Conservation (phyloP, 2,797 vertebrate genomes). For the Pangasius krempfi region DNA sequence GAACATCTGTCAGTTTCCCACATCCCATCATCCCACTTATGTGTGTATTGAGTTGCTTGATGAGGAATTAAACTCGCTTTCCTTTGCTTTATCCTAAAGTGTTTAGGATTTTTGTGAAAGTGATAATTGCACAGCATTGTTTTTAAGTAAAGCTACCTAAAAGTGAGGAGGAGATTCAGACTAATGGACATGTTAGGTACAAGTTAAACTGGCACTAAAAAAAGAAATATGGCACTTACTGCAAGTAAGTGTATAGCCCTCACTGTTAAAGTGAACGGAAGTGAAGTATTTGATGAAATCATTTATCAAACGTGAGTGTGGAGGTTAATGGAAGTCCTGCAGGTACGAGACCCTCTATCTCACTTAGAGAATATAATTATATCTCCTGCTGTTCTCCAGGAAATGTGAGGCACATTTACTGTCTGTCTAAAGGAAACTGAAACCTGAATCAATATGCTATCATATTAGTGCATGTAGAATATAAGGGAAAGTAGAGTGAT, state of each 20-base stretch:
- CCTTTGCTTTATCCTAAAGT: neutral
- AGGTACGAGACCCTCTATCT: neutral
- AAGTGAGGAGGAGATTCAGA: neutral
- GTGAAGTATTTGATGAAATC: slow-evolving; percentile 13
- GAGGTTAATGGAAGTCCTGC: slow-evolving; percentile 31
- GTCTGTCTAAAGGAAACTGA: slow-evolving; percentile 22
- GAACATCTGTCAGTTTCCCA: neutral
- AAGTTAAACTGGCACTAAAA: neutral
- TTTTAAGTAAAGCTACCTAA: neutral
- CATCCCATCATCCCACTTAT: neutral
- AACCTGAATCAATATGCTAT: slow-evolving; percentile 14
- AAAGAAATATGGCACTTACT: neutral
- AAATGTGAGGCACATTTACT: slow-evolving; percentile 5
- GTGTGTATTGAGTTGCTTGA: neutral
- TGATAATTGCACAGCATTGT: neutral
- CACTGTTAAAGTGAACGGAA: neutral
- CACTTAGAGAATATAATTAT: slow-evolving; percentile 17
- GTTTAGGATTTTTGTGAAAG: neutral
- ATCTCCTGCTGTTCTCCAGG: neutral
- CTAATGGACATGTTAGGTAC: neutral
- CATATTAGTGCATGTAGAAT: slow-evolving; percentile 20
- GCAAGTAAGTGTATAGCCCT: neutral
- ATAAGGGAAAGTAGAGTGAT: neutral
- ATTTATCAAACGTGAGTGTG: slow-evolving; percentile 9
- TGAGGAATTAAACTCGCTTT: neutral